A percentile compares a stretch with the other conserved stretches of the same genome.
Conservation (phyloP, 2,888 invertebrate species). For the Keiferia lycopersicella region DNA sequence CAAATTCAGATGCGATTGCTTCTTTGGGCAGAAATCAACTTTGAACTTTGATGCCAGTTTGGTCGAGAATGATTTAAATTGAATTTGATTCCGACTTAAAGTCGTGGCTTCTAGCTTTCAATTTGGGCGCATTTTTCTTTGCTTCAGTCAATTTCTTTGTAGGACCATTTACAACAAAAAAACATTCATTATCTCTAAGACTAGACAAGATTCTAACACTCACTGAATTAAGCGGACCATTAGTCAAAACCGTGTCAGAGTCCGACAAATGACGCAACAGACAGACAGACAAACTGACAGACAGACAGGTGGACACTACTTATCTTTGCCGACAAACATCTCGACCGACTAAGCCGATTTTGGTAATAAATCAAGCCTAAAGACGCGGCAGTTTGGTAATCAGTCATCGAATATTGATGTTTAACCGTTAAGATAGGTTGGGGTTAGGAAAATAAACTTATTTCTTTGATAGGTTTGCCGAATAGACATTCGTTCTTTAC, state of each 20-base stretch:
- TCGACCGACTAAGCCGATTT: slow-evolving; percentile 44
- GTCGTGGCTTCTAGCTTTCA: too few relatives aligned
- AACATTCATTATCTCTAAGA: background rate
- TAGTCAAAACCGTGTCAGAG: slow-evolving; percentile 18
- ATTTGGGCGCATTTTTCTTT: too few relatives aligned
- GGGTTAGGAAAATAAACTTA: background rate
- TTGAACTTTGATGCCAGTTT: background rate
- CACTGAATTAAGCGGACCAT: background rate
- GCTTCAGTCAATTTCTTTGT: too few relatives aligned
- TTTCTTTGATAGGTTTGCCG: too few relatives aligned
- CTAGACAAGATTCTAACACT: background rate
- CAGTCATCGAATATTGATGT: background rate
- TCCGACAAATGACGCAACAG: slow-evolving; percentile 44
- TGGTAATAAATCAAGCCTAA: slow-evolving; percentile 10
- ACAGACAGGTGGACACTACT: slow-evolving; percentile 36
- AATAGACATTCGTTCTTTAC: too few relatives aligned
- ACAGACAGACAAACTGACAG: slow-evolving; percentile 40
- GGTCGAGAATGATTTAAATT: background rate
- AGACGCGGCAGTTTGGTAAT: slow-evolving; percentile 6
- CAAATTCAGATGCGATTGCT: background rate
- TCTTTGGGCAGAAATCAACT: background rate
- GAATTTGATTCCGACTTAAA: too few relatives aligned
- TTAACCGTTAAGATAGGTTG: background rate
- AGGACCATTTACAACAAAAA: too few relatives aligned
- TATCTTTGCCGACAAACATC: slow-evolving; percentile 53